phyloP scores from a whole-genome alignment of 2,888 invertebrate genomes.

The Zaprionus bogoriensis region DNA sequence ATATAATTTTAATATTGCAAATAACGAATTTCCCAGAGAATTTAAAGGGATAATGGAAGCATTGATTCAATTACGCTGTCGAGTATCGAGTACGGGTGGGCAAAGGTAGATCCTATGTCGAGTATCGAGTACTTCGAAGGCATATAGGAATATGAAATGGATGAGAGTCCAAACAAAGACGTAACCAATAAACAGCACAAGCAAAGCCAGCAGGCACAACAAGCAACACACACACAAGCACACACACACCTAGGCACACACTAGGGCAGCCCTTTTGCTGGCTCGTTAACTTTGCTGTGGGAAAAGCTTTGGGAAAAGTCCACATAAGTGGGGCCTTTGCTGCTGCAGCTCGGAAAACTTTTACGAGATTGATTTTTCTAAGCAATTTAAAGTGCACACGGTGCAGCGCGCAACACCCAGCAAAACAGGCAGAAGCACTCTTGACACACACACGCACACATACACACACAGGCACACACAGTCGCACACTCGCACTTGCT shows the following conservation, averaged over 20 bases:
- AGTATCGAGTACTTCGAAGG: slow-evolving; percentile 27
- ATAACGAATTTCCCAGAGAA: too few relatives aligned
- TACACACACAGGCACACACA: slow-evolving; percentile 3
- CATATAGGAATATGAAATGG: slow-evolving; percentile 30
- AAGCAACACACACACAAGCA: slow-evolving; percentile 10
- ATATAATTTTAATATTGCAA: too few relatives aligned
- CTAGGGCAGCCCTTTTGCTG: slow-evolving; percentile 28
- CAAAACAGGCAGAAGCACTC: slow-evolving; percentile 1
- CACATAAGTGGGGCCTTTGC: slow-evolving; percentile 52
- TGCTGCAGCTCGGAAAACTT: slow-evolving; percentile 58
- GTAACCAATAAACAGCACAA: slow-evolving; percentile 35
- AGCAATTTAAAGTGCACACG: slow-evolving; percentile 74
- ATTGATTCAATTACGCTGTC: background rate
- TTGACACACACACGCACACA: background rate
- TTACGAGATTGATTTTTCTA: slow-evolving; percentile 78
- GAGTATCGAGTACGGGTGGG: background rate
- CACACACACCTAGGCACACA: slow-evolving; percentile 3
- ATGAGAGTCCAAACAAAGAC: slow-evolving; percentile 36
- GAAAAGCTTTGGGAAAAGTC: slow-evolving; percentile 36
- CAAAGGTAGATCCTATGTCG: background rate
- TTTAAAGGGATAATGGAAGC: too few relatives aligned
- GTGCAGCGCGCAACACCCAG: background rate
- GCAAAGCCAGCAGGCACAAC: slow-evolving; percentile 27
- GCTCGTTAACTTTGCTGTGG: slow-evolving; percentile 43
- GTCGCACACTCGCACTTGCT: slow-evolving; percentile 1